Percentiles rank a stretch among this genome's conserved stretches.
These are phyloP conservation scores for Strongylocentrotus purpuratus DNA, from an alignment of 35 echinoderm and acorn worm genomes.

Conservation along the genomic window DNA sequence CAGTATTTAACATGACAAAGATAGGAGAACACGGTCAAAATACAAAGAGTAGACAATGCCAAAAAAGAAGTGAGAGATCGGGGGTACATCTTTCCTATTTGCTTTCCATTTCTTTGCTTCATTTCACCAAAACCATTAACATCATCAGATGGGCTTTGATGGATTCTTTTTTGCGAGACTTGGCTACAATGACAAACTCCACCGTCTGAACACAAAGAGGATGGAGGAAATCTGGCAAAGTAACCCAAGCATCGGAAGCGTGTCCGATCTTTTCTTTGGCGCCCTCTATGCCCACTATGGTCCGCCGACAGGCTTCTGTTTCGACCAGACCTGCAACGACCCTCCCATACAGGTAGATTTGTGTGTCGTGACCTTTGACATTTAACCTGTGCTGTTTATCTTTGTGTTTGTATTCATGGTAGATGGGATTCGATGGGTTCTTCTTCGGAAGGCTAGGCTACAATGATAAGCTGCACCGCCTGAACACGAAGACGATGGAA, in stretches of 20 bases:
- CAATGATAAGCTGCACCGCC: slow-evolving; percentile 62
- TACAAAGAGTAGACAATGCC: no score
- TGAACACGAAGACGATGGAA: slow-evolving; percentile 71
- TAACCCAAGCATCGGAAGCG: slow-evolving; percentile 59
- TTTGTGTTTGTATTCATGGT: neutral
- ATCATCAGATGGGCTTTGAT: slow-evolving; percentile 88
- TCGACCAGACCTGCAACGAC: slow-evolving; percentile 76
- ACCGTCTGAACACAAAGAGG: slow-evolving; percentile 45
- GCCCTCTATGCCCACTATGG: slow-evolving; percentile 76
- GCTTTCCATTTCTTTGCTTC: neutral
- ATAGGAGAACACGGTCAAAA: no score
- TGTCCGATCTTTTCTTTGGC: slow-evolving; percentile 79
- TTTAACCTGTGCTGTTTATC: no score
- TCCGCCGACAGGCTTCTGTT: slow-evolving; percentile 85
- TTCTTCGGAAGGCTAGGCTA: slow-evolving; percentile 89
- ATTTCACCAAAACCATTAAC: neutral
- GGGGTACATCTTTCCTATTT: no score
- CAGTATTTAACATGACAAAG: no score
- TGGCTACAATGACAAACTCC: slow-evolving; percentile 61
- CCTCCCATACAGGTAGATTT: slow-evolving; percentile 81
- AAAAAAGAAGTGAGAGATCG: no score
- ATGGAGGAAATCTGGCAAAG: slow-evolving; percentile 88
- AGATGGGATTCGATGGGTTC: slow-evolving; percentile 99
- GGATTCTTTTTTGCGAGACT: slow-evolving; percentile 90
- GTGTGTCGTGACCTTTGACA: neutral